Evolutionary conservation across 2,888 invertebrate genomes (phyloP).

Genomic region (Ophion costatus): DNA sequence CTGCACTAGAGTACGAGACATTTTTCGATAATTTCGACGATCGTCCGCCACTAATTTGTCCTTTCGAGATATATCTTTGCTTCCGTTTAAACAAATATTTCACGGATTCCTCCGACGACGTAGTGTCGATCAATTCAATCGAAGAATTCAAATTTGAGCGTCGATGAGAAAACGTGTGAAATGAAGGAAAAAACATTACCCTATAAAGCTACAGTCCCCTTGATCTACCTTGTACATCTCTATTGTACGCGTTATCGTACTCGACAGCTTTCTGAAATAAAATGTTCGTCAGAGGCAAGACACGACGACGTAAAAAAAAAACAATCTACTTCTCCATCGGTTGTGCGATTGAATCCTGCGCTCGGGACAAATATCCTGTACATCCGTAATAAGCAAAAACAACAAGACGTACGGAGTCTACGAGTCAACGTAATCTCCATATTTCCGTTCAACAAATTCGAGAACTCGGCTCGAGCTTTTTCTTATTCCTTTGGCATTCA

Average conservation of each 20-base stretch:
- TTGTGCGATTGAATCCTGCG: slow-evolving; percentile 59
- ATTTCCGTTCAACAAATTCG: not conserved
- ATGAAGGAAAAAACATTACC: not conserved
- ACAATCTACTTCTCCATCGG: slow-evolving; percentile 9
- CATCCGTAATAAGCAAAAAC: not conserved
- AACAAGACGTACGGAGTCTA: not conserved
- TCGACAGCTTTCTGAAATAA: not conserved
- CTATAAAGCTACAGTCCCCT: not conserved
- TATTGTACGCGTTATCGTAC: not conserved
- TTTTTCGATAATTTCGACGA: not conserved
- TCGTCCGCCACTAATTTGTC: not conserved
- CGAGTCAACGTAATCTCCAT: not conserved
- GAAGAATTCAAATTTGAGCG: not conserved
- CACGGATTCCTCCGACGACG: not conserved
- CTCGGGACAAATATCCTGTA: slow-evolving; percentile 8
- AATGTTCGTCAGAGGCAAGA: slow-evolving; percentile 21
- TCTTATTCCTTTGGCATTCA: slow-evolving; percentile 59
- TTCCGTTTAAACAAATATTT: not conserved
- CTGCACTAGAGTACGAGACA: slow-evolving; percentile 6
- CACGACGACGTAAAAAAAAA: slow-evolving; percentile 4
- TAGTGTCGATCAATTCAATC: not conserved
- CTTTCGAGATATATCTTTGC: not conserved
- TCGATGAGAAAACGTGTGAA: not conserved
- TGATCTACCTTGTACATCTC: slow-evolving; percentile 6
- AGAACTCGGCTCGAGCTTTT: slow-evolving; percentile 13